Evolutionary conservation across 2,113 vertebrate species (phyloP), one percentile per base, ranked within the genome.

Genomic region (Halcyon senegalensis): DNA sequence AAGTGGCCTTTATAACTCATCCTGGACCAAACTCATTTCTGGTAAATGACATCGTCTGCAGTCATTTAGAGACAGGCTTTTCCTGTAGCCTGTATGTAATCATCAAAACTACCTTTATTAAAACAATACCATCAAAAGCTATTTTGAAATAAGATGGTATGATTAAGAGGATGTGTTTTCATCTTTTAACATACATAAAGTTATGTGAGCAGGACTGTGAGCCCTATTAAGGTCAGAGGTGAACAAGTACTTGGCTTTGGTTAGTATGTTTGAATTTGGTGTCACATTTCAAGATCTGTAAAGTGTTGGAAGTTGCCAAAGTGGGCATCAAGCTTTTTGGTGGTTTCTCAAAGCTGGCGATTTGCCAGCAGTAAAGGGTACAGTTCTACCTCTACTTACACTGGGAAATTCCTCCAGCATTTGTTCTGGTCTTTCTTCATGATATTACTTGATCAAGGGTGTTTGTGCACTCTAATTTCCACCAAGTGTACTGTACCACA

Each of bases 131-230:
- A 88, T 70, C 63, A 92, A 81, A 93, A 93, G 55, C 31, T 70
- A 77, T 84, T 93, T 93, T 67, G 70, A 88, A 90, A 75, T 50
- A 77, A 27, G 78, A 80, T 80, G 12, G 24, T 41, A 67, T 80
- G 59, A 87, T 88, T 70, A 86, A 89, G 64, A 96, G 78, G 82
- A 92, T 80, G 63, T 91, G 50, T 90, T 91, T 93, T 80, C 43
- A 28, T 68, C 68, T 90, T 83, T 63, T 60, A 62, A 81, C 21
- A 53, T 66, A 27, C 44, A 73, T 58, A 51, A 83, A 69, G 31
- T 64, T 62, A 73, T 39, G 39, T 33, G 20, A 72, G 25, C 21
- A 50, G 24, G 10, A 62, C 1, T 83, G 13, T 64, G 33, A 93
- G 41, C 31, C 15, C 37, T 62, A 7, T 59, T 80, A 67, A 80